phyloP scores from a whole-genome alignment of 2,113 vertebrate species.

The Lonchura striata region DNA sequence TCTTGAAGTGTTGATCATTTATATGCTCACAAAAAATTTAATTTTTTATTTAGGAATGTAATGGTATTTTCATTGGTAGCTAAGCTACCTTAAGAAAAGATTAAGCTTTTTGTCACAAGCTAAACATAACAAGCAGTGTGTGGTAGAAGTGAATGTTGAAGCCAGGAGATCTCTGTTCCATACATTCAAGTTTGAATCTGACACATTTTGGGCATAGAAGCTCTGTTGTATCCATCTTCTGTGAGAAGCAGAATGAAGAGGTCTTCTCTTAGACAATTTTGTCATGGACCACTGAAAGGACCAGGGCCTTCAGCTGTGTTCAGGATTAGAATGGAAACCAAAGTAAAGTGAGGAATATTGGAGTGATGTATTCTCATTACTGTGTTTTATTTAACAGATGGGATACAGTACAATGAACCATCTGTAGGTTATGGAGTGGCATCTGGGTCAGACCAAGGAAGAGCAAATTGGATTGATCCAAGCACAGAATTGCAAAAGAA shows the following conservation, averaged over 20 bases:
- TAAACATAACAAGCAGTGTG: not conserved
- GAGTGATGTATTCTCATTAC: constrained; percentile 58
- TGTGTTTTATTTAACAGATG: constrained; percentile 58
- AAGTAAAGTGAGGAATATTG: constrained; percentile 33
- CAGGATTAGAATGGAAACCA: constrained; percentile 37
- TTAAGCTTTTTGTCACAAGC: not conserved
- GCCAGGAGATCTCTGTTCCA: not conserved
- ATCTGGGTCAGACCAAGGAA: constrained; percentile 52
- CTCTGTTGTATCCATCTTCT: not conserved
- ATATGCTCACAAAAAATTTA: not conserved
- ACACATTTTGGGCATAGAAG: not conserved
- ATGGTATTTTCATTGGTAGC: not conserved
- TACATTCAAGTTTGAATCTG: not conserved
- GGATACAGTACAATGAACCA: constrained; percentile 49
- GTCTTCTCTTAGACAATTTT: not conserved
- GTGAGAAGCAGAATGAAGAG: not conserved
- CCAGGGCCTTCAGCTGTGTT: constrained; percentile 26
- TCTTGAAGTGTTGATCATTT: not conserved
- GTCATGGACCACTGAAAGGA: constrained; percentile 1
- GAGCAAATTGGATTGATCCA: constrained; percentile 18
- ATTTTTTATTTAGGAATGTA: not conserved
- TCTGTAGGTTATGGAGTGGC: constrained; percentile 57
- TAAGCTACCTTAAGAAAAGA: not conserved
- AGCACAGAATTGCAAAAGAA: not conserved
- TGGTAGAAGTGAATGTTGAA: not conserved